Percentiles rank a stretch among this genome's conserved stretches.
phyloP scores from a whole-genome alignment of 1,140 invertebrate species.

The Nomia melanderi region DNA sequence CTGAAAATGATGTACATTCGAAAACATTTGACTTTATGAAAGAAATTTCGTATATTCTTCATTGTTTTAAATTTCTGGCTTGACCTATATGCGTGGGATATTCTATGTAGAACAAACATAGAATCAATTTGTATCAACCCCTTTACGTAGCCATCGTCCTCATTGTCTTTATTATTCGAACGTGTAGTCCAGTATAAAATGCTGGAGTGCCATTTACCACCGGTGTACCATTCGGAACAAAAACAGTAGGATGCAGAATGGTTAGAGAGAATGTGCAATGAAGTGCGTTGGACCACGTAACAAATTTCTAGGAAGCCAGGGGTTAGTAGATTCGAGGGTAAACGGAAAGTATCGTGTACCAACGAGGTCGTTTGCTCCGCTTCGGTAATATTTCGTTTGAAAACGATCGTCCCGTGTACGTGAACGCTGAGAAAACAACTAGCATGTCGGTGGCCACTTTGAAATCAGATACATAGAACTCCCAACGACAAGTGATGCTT shows the following conservation, averaged over 20 bases:
- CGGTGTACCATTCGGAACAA: neutral
- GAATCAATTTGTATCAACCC: too few relatives aligned
- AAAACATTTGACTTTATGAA: too few relatives aligned
- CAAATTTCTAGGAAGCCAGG: neutral
- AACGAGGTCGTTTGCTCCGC: slow-evolving; percentile 7
- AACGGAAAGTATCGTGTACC: slow-evolving; percentile 42
- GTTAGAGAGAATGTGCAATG: neutral
- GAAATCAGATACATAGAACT: slow-evolving; percentile 55
- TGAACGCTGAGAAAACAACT: slow-evolving; percentile 63
- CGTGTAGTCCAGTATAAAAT: neutral
- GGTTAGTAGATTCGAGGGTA: slow-evolving; percentile 12
- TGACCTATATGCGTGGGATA: too few relatives aligned
- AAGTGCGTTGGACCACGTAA: too few relatives aligned
- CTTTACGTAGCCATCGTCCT: too few relatives aligned
- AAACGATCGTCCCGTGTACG: slow-evolving; percentile 57
- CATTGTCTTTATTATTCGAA: too few relatives aligned
- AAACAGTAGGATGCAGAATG: too few relatives aligned
- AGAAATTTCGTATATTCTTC: too few relatives aligned
- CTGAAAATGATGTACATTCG: too few relatives aligned
- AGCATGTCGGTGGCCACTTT: slow-evolving; percentile 57
- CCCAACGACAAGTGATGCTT: slow-evolving; percentile 54
- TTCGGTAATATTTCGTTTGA: slow-evolving; percentile 49
- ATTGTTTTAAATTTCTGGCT: too few relatives aligned
- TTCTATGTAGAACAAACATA: too few relatives aligned
- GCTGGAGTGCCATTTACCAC: too few relatives aligned